These are phyloP conservation scores for Anastrepha obliqua DNA, from an alignment of 1,140 invertebrate species.

Conservation along the genomic window DNA sequence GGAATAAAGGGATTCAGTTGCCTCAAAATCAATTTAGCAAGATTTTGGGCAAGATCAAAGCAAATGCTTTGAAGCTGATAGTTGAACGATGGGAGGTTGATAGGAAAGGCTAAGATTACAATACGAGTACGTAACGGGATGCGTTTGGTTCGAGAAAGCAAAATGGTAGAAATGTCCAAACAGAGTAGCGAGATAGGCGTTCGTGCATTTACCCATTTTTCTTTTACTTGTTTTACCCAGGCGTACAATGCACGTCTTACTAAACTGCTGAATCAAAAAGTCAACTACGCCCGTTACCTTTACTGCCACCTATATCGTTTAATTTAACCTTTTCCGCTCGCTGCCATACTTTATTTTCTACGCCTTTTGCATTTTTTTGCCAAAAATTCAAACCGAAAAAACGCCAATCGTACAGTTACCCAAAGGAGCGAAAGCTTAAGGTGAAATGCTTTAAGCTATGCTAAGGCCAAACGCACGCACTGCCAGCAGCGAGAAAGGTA, in stretches of 20 bases:
- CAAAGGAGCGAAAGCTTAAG: conserved; percentile 28
- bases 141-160: neutral
- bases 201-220: neutral
- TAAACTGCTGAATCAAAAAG: neutral
- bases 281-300: too few species aligned
- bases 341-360: neutral
- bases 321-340: neutral
- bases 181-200: neutral
- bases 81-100: neutral
- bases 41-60: conserved; percentile 36
- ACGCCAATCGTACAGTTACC: conserved; percentile 16
- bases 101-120: too few species aligned
- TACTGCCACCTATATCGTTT: neutral
- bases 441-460: conserved; percentile 7
- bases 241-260: too few species aligned
- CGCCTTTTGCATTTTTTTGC: conserved; percentile 12
- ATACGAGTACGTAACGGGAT: too few species aligned
- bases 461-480: neutral
- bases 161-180: neutral
- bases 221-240: neutral
- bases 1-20: neutral
- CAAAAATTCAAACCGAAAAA: conserved; percentile 3
- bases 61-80: neutral
- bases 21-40: conserved; percentile 30
- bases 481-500: neutral